These are phyloP conservation scores for Bellardia bayeri DNA, from an alignment of 2,888 invertebrate species.

Conservation along the genomic window DNA sequence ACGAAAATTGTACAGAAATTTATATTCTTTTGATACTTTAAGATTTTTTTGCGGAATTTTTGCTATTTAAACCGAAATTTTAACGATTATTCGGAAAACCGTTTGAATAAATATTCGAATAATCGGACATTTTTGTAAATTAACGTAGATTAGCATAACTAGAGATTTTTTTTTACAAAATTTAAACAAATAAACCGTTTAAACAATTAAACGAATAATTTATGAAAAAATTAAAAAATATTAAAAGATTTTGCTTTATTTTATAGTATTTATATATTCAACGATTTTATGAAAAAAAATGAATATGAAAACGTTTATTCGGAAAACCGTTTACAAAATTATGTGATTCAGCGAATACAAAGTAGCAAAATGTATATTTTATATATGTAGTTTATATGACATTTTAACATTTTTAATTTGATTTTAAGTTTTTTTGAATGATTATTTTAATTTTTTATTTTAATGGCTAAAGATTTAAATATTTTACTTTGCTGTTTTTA, in stretches of 20 bases:
- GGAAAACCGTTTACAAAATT: neutral
- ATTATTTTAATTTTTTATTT: too few species aligned
- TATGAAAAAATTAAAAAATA: neutral
- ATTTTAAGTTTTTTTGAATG: too few species aligned
- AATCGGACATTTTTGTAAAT: neutral
- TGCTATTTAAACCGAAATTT: neutral
- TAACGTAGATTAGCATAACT: too few species aligned
- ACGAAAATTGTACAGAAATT: too few species aligned
- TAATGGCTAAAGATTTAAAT: conserved; percentile 1
- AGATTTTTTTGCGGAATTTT: too few species aligned
- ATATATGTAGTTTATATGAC: too few species aligned
- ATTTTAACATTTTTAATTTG: too few species aligned
- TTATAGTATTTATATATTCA: neutral
- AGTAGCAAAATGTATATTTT: neutral
- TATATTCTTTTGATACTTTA: too few species aligned
- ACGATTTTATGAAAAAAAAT: too few species aligned
- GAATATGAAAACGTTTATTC: neutral
- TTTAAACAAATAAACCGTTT: neutral
- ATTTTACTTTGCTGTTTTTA: conserved; percentile 13
- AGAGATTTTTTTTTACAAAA: neutral
- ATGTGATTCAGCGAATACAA: neutral
- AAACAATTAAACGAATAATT: neutral
- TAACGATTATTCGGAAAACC: neutral
- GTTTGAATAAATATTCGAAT: neutral
- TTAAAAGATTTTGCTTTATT: neutral